Conservation (phyloP, 2,888 invertebrate genomes). For the Pilophorus perplexus region DNA sequence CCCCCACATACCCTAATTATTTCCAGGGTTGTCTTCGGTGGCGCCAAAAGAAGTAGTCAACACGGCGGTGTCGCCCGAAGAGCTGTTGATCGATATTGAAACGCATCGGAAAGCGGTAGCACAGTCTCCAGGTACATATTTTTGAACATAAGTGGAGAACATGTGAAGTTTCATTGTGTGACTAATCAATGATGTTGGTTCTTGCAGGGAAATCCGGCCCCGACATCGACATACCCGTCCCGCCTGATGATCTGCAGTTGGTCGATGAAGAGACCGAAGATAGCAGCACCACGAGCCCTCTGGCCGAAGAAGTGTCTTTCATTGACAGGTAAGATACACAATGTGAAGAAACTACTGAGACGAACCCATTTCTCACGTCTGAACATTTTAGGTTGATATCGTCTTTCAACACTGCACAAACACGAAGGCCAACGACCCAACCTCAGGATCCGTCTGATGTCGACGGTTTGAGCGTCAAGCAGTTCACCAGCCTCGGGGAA, state of each 20-base stretch:
- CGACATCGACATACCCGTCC: conserved; percentile 26
- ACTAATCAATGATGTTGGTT: not conserved
- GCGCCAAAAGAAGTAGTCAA: conserved; percentile 35
- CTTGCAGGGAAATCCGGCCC: conserved; percentile 7
- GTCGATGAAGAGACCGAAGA: conserved; percentile 14
- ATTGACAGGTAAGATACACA: conserved; percentile 42
- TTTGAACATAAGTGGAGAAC: not conserved
- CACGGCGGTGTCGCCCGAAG: not conserved
- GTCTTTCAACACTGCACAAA: conserved; percentile 42
- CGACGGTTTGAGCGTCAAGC: conserved; percentile 35
- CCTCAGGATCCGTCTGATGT: conserved; percentile 20
- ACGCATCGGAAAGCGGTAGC: not conserved
- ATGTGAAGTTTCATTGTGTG: not conserved
- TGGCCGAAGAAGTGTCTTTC: conserved; percentile 45
- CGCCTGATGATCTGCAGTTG: conserved; percentile 38
- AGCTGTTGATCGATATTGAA: not conserved
- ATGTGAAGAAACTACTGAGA: not conserved
- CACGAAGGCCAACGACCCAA: conserved; percentile 25
- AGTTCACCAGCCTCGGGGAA: conserved; percentile 44
- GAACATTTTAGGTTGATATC: conserved; percentile 40
- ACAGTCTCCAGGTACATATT: conserved; percentile 9
- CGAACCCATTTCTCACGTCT: not conserved
- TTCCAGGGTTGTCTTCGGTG: conserved; percentile 17
- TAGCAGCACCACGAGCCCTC: conserved; percentile 23
- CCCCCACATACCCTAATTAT: too few relatives aligned